A percentile compares a stretch with the other conserved stretches of the same genome.
phyloP scores from a whole-genome alignment of 2,888 invertebrate genomes.

The Chelonus formosanus region DNA sequence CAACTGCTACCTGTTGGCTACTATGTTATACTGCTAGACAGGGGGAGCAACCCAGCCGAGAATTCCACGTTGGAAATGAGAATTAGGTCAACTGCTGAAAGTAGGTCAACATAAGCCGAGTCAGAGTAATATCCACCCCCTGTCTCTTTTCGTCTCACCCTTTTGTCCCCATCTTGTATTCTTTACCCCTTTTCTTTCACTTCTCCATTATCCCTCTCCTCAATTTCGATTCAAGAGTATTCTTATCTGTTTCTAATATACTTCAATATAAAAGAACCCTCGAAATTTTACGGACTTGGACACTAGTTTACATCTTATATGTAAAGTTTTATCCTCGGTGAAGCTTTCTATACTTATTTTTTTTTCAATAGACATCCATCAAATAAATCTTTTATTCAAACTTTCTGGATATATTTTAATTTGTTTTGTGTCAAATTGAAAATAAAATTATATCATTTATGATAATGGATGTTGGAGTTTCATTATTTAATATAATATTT shows the following conservation, averaged over 20 bases:
- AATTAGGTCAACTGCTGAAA: conserved; percentile 30
- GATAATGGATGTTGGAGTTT: no score
- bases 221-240: conserved; percentile 3
- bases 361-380: no score
- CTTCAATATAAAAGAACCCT: not conserved
- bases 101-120: conserved; percentile 24
- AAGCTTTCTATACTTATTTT: no score
- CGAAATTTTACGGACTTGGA: no score
- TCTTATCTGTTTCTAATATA: conserved; percentile 7
- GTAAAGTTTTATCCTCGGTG: no score
- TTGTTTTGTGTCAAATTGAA: no score
- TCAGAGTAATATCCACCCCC: conserved; percentile 15
- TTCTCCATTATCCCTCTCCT: conserved; percentile 10
- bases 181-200: conserved; percentile 23
- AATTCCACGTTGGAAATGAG: conserved; percentile 14
- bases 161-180: conserved; percentile 4
- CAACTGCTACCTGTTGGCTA: conserved; percentile 60
- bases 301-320: no score
- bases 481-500: no score
- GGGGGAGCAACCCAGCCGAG: not conserved
- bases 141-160: not conserved
- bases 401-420: no score
- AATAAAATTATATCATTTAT: no score
- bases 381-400: no score
- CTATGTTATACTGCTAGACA: conserved; percentile 30